Base-by-base conservation (phyloP, 2,797 vertebrate species). In the Falco peregrinus region DNA sequence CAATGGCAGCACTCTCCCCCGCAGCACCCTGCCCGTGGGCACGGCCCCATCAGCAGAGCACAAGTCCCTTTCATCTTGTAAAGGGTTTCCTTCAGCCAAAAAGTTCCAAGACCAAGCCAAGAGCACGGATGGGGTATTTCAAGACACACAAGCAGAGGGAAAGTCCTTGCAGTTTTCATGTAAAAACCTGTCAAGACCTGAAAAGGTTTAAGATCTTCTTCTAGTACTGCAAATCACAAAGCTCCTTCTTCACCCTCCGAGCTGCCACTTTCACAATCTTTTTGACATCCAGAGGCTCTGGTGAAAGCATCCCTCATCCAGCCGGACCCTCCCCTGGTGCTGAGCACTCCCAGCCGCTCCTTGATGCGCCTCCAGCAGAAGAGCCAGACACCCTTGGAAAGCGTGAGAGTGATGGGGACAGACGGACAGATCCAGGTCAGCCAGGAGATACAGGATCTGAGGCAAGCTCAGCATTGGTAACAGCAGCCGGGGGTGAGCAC, bases 101-200 rank as follows among this genome's bases (percentile, higher is more conserved):
- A 60, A 53, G 67, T 3, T 28, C n/a, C 86, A 74, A 74, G 37
- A 47, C 48, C 64, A 39, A 85, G 69, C 51, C 53, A 17, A n/a
- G 61, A 43, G 84, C 68, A 67, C 16, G 70, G 84, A 16, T 11
- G 11, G 50, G 68, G 9, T 79, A 68, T 71, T 89, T 75, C 84
- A 70, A 73, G 67, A n/a, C 35, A 16, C 1, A n/a, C 22, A 54
- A 90, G 71, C 16, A 86, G 45, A 64, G 71, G 45, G 70, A 78
- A 94, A 82, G 86, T 8, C 88, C 68, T 57, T 2, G 4, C 26
- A 8, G 24, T 77, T 92, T 83, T 80, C 47, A 35, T 60, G 84
- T 61, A 93, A 89, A 90, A 96, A 64, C 71, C 80, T 74, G 64
- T 87, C 84, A 87, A 89, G 81, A 89, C 79, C 78, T 95, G 77